Percentiles rank a stretch among this genome's conserved stretches.
Evolutionary conservation across 2,888 invertebrate genomes (phyloP).

Genomic region (Lobophora halterata): DNA sequence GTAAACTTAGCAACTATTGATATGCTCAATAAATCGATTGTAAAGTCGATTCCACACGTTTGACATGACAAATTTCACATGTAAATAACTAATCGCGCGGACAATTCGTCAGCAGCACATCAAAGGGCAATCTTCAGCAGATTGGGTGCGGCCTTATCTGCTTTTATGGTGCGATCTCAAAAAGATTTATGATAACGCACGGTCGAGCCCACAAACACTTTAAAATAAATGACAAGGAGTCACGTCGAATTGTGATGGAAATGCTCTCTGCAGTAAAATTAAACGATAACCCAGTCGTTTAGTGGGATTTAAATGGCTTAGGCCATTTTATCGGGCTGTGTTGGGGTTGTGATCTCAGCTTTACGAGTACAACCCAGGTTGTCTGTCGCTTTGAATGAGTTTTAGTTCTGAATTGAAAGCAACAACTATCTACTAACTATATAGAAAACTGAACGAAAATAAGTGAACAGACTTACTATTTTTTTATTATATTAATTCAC

Average conservation of each 20-base stretch:
- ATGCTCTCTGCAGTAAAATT: conserved; percentile 80
- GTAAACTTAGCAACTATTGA: no score
- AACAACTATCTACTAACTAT: no score
- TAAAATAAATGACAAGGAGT: conserved; percentile 77
- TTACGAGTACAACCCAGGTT: conserved; percentile 59
- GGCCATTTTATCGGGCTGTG: conserved; percentile 63
- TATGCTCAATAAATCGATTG: no score
- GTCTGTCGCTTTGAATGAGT: conserved; percentile 30
- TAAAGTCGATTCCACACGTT: no score
- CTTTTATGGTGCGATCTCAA: conserved; percentile 78
- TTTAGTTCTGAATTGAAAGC: conserved; percentile 8
- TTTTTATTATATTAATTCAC: conserved; percentile 15
- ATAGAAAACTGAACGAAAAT: no score
- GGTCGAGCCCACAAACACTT: conserved; percentile 65
- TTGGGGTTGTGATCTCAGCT: conserved; percentile 54
- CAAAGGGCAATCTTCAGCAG: conserved; percentile 72
- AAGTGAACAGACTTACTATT: no score
- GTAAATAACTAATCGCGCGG: conserved; percentile 44
- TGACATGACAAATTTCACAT: conserved; percentile 29
- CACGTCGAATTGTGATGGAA: conserved; percentile 79
- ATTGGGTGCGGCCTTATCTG: conserved; percentile 78
- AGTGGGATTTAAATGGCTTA: conserved; percentile 76
- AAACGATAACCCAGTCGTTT: conserved; percentile 78
- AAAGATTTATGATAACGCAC: conserved; percentile 81
- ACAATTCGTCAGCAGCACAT: conserved; percentile 76